Conservation (phyloP, 2,113 vertebrate genomes). For the Sphaerodactylus townsendi region DNA sequence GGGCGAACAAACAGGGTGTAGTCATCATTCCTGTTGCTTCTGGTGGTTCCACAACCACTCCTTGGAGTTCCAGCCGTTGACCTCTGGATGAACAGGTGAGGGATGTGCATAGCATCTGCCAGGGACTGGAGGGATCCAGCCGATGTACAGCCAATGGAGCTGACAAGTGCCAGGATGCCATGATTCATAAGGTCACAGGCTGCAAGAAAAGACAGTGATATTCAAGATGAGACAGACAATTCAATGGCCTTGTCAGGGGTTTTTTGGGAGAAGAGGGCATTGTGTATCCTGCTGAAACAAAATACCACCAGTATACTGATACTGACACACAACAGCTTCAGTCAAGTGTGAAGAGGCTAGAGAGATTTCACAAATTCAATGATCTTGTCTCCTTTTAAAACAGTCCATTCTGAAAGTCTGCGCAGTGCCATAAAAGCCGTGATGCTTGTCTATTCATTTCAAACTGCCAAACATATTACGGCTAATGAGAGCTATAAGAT, state of each 20-base stretch:
- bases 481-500: neutral
- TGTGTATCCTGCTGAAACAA: neutral
- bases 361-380: neutral
- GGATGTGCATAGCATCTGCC: slow-evolving; percentile 98
- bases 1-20: slow-evolving; percentile 97
- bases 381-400: neutral
- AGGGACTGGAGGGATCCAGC: slow-evolving; percentile 93
- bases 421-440: neutral
- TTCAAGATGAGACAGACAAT: neutral
- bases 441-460: neutral
- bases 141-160: slow-evolving; percentile 96
- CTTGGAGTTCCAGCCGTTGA: slow-evolving; percentile 86
- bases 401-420: neutral
- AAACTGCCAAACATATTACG: slow-evolving; percentile 1
- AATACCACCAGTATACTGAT: neutral
- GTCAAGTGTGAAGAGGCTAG: neutral
- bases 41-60: slow-evolving; percentile 86
- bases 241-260: neutral
- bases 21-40: slow-evolving; percentile 86
- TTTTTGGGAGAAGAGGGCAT: too few species aligned
- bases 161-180: slow-evolving; percentile 96
- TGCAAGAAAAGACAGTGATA: slow-evolving; percentile 68
- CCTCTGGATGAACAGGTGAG: slow-evolving; percentile 96
- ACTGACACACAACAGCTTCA: neutral
- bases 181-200: slow-evolving; percentile 99